Base-by-base conservation (phyloP, 1,140 invertebrate species). In the Nomia melanderi region DNA sequence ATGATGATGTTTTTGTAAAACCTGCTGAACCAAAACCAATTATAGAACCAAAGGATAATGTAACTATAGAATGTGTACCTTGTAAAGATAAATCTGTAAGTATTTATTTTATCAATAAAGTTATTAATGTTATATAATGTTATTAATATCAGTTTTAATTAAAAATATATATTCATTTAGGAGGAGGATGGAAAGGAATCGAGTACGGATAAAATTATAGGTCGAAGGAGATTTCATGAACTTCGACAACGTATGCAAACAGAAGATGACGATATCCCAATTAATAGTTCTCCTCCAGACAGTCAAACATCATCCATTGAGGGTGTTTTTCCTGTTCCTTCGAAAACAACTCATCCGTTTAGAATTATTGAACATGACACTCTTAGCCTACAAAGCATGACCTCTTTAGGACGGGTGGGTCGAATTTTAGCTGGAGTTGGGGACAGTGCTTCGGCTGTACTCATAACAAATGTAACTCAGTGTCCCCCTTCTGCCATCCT, bases 281-380 rank as follows among this genome's bases (percentile, higher is more conserved):
- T 94, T 78, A 94, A 95, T 83, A 94, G 93, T 83, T 95, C 95
- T 33, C 95, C 96, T 60, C 95, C 96, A 12, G 96, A 97, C 87
- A 96, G 96, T 91, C 95, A 96, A 88, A 95, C 96, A 27, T 96
- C 95, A 23, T 95, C 96, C 25, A 90, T 92, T 39, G 92, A 93
- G 77, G 93, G 93, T 71, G 89, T 93, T 44, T 94, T 92, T 87
- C 92, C 92, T 17, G 89, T 91, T 59, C 91, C 92, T 59, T 91
- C 92, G 44, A 94, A 94, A 90, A 94, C 94, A 5, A 94, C 95
- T 17, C 96, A 96, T 93, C 96, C 96, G 31, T 96, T 96, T 85
- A 94, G 95, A 87, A 96, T 97, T 56, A 97, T 97, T 84, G 96
- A 97, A 81, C 96, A 96, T 84, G 97, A 98, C 90, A 95, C 96